phyloP scores from a whole-genome alignment of 2,113 vertebrate species.

The Harpagus bidentatus region DNA sequence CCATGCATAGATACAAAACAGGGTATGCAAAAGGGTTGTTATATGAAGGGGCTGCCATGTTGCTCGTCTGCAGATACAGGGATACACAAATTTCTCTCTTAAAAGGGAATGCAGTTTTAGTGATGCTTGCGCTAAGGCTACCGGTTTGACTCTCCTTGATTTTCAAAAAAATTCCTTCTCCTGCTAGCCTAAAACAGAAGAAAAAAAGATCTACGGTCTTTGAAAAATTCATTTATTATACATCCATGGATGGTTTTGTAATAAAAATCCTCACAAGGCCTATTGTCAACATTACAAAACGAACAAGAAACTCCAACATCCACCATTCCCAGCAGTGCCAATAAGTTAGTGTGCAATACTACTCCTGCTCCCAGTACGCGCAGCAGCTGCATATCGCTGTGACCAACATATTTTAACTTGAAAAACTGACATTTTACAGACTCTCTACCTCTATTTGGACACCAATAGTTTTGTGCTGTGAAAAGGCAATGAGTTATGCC shows the following conservation, averaged over 20 bases:
- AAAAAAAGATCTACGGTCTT: background rate
- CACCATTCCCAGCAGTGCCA: constrained; percentile 21
- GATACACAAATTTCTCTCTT: background rate
- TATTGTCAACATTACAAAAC: constrained; percentile 48
- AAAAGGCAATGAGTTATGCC: background rate
- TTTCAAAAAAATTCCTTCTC: background rate
- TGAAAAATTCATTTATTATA: constrained; percentile 67
- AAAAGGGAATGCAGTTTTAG: background rate
- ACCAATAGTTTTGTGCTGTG: background rate
- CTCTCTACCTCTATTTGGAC: background rate
- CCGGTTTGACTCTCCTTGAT: background rate
- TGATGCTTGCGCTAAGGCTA: background rate
- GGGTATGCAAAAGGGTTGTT: background rate
- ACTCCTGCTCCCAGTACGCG: background rate
- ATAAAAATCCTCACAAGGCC: constrained; percentile 50
- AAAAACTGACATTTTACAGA: background rate
- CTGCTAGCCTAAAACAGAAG: background rate
- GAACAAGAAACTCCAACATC: constrained; percentile 49
- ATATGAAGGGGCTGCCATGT: background rate
- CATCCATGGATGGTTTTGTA: constrained; percentile 24
- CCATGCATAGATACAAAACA: background rate
- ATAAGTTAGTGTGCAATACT: background rate
- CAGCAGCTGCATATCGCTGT: background rate
- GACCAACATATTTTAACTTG: background rate
- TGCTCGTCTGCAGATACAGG: background rate